Evolutionary conservation across 2,888 invertebrate genomes (phyloP).

Genomic region (Tinea pellionella): DNA sequence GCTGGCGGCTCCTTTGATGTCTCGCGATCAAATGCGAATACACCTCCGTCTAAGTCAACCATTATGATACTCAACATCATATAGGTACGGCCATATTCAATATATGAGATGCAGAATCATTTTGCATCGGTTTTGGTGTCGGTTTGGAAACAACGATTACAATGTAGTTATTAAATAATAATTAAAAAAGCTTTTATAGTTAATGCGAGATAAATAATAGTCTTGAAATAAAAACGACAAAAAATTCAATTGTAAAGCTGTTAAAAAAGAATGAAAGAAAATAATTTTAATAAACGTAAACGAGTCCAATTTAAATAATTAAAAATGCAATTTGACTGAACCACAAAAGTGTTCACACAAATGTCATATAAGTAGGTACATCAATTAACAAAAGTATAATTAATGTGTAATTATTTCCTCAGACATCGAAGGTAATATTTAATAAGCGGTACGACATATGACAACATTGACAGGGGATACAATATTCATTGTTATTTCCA

Average conservation of each 20-base stretch:
- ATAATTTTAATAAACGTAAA: background rate
- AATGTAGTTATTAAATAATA: background rate
- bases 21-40: background rate
- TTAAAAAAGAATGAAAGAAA: background rate
- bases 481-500: background rate
- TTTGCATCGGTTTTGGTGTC: no score
- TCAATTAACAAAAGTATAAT: background rate
- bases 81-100: no score
- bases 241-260: background rate
- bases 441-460: slow-evolving; percentile 26
- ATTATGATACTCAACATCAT: no score
- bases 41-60: no score
- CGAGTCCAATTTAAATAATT: background rate
- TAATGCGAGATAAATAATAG: background rate
- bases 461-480: slow-evolving; percentile 33
- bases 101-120: no score
- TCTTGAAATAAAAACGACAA: background rate
- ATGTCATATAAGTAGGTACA: background rate
- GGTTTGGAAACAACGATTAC: no score
- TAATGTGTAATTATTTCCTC: slow-evolving; percentile 7
- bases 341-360: background rate
- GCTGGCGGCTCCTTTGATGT: background rate
- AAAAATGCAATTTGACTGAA: background rate
- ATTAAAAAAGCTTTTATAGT: background rate
- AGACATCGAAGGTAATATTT: background rate